phyloP scores from a whole-genome alignment of 2,797 vertebrate genomes.

The Enteromius mattozi region DNA sequence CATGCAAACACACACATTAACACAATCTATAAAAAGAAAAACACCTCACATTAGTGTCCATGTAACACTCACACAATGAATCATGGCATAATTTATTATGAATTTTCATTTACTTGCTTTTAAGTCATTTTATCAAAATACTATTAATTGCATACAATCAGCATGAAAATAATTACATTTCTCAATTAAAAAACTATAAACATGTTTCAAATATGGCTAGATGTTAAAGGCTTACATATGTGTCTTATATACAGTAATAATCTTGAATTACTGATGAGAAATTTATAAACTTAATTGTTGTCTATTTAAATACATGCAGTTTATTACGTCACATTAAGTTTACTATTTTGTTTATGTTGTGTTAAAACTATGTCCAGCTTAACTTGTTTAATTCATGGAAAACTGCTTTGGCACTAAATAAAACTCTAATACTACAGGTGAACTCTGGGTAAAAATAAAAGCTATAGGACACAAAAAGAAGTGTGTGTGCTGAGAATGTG shows the following conservation, averaged over 20 bases:
- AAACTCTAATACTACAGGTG: neutral
- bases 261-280: neutral
- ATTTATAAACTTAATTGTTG: neutral
- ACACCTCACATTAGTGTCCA: neutral
- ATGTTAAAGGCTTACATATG: neutral
- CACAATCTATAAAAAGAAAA: neutral
- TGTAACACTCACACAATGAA: neutral
- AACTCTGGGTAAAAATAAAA: neutral
- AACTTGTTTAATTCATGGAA: neutral
- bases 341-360: neutral
- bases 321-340: neutral
- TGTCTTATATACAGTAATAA: neutral
- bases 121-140: neutral
- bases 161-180: neutral
- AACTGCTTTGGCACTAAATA: neutral
- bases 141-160: neutral
- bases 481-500: neutral
- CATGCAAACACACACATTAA: slow-evolving; percentile 1
- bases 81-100: neutral
- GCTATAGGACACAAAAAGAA: neutral
- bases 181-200: neutral
- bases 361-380: neutral
- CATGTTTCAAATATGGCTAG: neutral
- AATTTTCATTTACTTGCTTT: neutral
- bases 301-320: neutral